Evolutionary conservation across 2,113 vertebrate genomes (phyloP).

Genomic region (Eurypyga helias): DNA sequence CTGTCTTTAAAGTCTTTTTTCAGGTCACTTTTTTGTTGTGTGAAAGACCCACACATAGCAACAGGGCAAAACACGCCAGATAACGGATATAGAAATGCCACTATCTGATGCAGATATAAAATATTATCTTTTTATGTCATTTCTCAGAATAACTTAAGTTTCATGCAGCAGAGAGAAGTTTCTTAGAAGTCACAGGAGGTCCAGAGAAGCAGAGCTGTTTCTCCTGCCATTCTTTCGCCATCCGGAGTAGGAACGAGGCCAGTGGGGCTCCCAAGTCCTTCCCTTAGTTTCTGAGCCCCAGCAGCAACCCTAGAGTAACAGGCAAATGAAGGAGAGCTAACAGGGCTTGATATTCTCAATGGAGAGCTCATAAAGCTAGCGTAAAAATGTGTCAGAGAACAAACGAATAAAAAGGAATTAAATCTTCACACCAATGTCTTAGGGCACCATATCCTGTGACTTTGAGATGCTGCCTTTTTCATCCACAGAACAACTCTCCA

Average conservation of each 20-base stretch:
- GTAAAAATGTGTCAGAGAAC: background rate
- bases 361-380: background rate
- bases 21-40: background rate
- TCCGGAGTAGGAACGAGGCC: background rate
- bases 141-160: slow-evolving; percentile 47
- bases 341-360: background rate
- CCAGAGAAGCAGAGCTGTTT: background rate
- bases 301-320: background rate
- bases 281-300: background rate
- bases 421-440: background rate
- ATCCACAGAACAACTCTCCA: background rate
- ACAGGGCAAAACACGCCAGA: background rate
- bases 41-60: background rate
- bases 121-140: background rate
- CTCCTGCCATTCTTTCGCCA: background rate
- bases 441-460: background rate
- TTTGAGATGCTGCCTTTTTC: background rate
- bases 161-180: background rate
- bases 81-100: slow-evolving; percentile 7
- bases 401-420: background rate
- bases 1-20: background rate
- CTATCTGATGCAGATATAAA: slow-evolving; percentile 9
- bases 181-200: background rate
- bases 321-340: background rate
- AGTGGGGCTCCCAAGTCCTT: background rate